Evolutionary conservation across 2,888 invertebrate genomes (phyloP), one percentile per base, ranked within the genome.

Genomic region (Spisula solida): DNA sequence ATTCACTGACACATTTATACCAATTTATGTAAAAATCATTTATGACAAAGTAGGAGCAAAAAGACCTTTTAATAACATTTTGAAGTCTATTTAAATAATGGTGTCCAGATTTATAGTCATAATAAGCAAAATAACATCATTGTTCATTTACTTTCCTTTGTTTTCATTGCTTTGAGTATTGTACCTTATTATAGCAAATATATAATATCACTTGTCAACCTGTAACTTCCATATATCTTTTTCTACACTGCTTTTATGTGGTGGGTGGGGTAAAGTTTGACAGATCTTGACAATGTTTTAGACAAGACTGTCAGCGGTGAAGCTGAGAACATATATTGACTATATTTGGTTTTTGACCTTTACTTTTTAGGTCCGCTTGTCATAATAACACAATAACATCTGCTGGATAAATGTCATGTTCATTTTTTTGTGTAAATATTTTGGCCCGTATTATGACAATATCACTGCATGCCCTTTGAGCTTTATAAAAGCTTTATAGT

Each of bases 381-480:
- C 41, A 2, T 41, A 8, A 2, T 2, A 41, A 41, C 75, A 75
- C 31, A 31, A 75, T 16, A 75, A 34, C 25, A 75, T 31, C 18
- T 75, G 75, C 29, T 31, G 16, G 31, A 14, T 31, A 75, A 75
- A 75, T 75, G 75, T 75, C 75, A 75, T n/a, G 12, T 75, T 16
- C 70, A 31, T 29, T 70, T 70, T n/a, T 70, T 70, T 75, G 34
- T 31, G 34, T 31, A 75, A 75, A 75, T 31, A 75, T 75, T 41
- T 75, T 75, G 75, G 31, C 41, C 2, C 0, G 75, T 75, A 12
- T 16, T 34, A 31, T 75, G 75, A 75, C 75, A 75, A 25, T 31
- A 34, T 75, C 18, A 34, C 18, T 16, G 14, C 14, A 70, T 75
- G 31, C 12, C 8, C 31, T 6, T 66, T 25, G 1, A 60, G 10